phyloP scores from a whole-genome alignment of 1,140 invertebrate species.

The Drosophila parvula region DNA sequence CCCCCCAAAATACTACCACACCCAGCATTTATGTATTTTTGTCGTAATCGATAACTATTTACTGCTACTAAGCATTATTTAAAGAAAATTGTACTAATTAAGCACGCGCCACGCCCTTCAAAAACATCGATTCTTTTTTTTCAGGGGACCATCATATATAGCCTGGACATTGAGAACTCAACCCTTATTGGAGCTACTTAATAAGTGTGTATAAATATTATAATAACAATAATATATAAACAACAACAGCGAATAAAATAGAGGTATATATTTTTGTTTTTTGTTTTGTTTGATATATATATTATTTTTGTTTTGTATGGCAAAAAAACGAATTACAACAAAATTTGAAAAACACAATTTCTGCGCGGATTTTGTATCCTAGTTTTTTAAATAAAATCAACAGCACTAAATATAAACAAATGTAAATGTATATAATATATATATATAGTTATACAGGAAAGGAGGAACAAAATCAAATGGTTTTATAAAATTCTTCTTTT shows the following conservation, averaged over 20 bases:
- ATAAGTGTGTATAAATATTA: constrained; percentile 47
- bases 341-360: constrained; percentile 84
- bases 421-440: constrained; percentile 14
- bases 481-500: neutral
- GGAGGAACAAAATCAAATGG: constrained; percentile 35
- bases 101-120: constrained; percentile 27
- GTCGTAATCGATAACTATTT: constrained; percentile 16
- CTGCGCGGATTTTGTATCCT: constrained; percentile 51
- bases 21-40: constrained; percentile 17
- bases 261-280: constrained; percentile 30
- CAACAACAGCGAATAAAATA: constrained; percentile 52
- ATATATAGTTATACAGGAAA: constrained; percentile 13
- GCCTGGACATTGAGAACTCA: constrained; percentile 48
- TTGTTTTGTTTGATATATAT: constrained; percentile 27
- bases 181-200: constrained; percentile 61
- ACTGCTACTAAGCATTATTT: constrained; percentile 44
- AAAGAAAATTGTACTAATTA: constrained; percentile 19
- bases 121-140: constrained; percentile 11
- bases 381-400: constrained; percentile 45
- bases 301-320: constrained; percentile 11
- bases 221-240: constrained; percentile 36
- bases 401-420: constrained; percentile 47
- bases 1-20: constrained; percentile 20
- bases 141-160: constrained; percentile 14
- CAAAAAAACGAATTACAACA: constrained; percentile 80